Base-by-base conservation (phyloP, 1,140 invertebrate species). In the Octopus bimaculoides region DNA sequence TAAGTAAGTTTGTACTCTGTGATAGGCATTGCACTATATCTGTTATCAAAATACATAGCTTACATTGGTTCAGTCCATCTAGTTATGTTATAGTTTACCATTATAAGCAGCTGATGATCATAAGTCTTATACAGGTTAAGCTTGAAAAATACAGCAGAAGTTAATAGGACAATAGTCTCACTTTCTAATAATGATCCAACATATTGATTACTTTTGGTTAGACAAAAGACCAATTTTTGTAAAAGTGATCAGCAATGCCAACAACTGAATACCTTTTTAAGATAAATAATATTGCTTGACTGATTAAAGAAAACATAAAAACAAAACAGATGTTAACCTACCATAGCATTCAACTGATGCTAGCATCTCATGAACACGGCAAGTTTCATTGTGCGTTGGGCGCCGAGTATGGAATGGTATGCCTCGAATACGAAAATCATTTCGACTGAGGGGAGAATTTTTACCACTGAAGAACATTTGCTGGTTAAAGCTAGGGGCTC, bases 371-470 rank as follows among this genome's bases (percentile, higher is more conserved):
- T 95, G 93, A 3, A 96, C 94, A 79, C 95, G 91, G 87, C 94
- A 92, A 0, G 96, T 93, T 91, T 97, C 96, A 78, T 92, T 94
- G 83, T 93, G 95, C 4, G 94, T 96, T 5, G 96, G 94, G 84
- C 95, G 92, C 83, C 93, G 92, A 0, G 96, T 96, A 3, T 94
- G 93, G 89, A 97, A 96, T 7, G 96, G 96, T 82, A 97, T 92
- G 66, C 91, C 92, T 86, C 95, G 89, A 12, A 97, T 88, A 79
- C 94, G 90, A 8, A 85, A 71, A 86, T 96, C 94, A 86, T 95
- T 94, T 87, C 93, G 93, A 81, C 93, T 91, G 12, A 96, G 88
- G 3, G 92, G 89, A 4, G 95, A 93, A 81, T 92, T 93, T 84
- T 93, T 93, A 26, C 94, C 94, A 26, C 94, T 93, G 80, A 96